Conservation (phyloP, 1,140 invertebrate species). For the Contarinia nasturtii region DNA sequence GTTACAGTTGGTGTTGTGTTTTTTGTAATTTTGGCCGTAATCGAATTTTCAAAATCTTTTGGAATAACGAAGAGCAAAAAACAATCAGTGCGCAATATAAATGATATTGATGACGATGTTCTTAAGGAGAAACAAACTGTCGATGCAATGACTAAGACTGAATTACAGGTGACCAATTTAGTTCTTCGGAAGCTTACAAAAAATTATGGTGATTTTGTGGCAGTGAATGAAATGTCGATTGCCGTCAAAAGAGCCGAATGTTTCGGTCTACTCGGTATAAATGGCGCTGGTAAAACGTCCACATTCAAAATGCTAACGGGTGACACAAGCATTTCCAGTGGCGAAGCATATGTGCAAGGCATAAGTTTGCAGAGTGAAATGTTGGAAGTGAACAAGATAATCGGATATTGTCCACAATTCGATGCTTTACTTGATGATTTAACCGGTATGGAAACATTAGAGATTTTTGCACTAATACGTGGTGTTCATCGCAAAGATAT, state of each 20-base stretch:
- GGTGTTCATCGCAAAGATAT: constrained; percentile 32
- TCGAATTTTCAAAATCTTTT: too few relatives aligned
- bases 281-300: constrained; percentile 64
- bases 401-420: constrained; percentile 56
- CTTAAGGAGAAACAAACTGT: constrained; percentile 21
- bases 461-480: constrained; percentile 43
- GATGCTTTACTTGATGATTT: constrained; percentile 55
- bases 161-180: constrained; percentile 16
- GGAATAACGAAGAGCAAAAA: too few relatives aligned
- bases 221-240: constrained; percentile 48
- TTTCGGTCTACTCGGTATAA: constrained; percentile 77
- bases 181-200: constrained; percentile 37
- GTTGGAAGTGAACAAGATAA: constrained; percentile 28
- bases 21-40: too few relatives aligned
- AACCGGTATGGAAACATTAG: constrained; percentile 51
- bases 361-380: constrained; percentile 28
- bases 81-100: not conserved
- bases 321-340: constrained; percentile 25
- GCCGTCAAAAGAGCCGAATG: constrained; percentile 42
- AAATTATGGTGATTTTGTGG: constrained; percentile 37
- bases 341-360: constrained; percentile 25
- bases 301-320: constrained; percentile 61
- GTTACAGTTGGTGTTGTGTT: too few relatives aligned
- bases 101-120: constrained; percentile 25
- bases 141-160: constrained; percentile 7